Base-by-base conservation (phyloP, 2,113 vertebrate genomes). In the Aspiorhynchus laticeps region DNA sequence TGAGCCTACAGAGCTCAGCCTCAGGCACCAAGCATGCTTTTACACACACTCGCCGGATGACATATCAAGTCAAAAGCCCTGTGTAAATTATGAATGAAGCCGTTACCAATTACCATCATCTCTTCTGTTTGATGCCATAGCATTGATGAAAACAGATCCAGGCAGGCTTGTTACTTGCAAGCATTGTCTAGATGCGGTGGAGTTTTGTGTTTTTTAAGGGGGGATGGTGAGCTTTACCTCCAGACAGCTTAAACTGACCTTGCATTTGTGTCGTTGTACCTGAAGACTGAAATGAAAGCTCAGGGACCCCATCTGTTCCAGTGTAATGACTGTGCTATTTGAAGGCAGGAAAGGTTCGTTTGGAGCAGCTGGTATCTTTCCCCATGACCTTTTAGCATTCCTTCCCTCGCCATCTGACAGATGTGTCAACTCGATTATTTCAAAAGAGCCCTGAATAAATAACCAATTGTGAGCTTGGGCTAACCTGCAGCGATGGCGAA, bases 351-450 rank as follows among this genome's bases (percentile, higher is more conserved):
- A 93, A 98, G 96, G 96, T 97, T 97, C 95, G 95, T 97, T 94
- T 96, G 97, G 96, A 98, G 97, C 98, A 99, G 97, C 98, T 99
- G 98, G 96, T 98, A 95, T 96, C 96, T 97, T 96, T 97, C 96
- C 96, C 96, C 95, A 95, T 99, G 98, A 99, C 97, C 98, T 99
- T 99, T 99, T 97, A 98, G 96, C 97, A 96, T 98, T 97, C 97
- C 97, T 97, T 96, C 96, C 96, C 96, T 97, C 96, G 95, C 97
- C 95, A 93, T 96, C 97, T 98, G 97, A 99, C 98, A 99, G 97
- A 99, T 99, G 98, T 98, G 98, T 99, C 98, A 98, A 97, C 97
- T 98, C 96, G 96, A 98, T 99, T 97, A 99, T 99, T 98, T 98
- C 96, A 97, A 98, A 98, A 97, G 96, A 96, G 95, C 95, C 96